Evolutionary conservation across 1,140 invertebrate species (phyloP), one percentile per base, ranked within the genome.

Genomic region (Onthophagus taurus): DNA sequence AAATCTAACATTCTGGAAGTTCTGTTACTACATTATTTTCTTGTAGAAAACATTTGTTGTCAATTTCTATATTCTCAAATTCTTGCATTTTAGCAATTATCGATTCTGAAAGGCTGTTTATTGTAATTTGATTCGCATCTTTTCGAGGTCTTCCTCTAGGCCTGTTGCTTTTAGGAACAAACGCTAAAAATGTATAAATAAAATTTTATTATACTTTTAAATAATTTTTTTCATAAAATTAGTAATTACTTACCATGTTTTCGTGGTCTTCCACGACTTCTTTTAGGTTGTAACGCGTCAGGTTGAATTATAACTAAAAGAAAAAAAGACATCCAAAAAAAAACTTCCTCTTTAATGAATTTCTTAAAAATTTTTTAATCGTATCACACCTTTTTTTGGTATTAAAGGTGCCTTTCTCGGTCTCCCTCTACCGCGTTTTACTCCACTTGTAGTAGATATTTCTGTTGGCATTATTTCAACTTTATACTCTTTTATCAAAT

Each of bases 361-460:
- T 13, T 7, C 8, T 2, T 14, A 33, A 16, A 13, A 2, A 7
- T 33, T 14, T 3, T 33, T 13, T 33, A 13, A 13, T 33, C 14
- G 2, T 2, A 36, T 3, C 35, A 21, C 7, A 37, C 35, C 35
- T 37, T 4, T 18, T 21, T 12, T 4, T n/a, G 35, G 35, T n/a
- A 21, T 18, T 8, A 24, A 24, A 4, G 44, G 44, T 24, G 43
- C 19, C 21, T 51, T 51, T 26, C 48, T 45, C 14, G 50, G 50
- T 17, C 47, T 35, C 7, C 50, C 49, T 11, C 50, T 23, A 13
- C 44, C 30, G 1, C 50, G 33, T 21, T 47, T 49, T 12, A 43
- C 14, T 29, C 29, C 23, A 9, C 23, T 21, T 6, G 24, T 12
- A 4, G 38, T 6, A 7, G n/a, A 14, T 11, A 6, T 11, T 11